Conservation (phyloP, 2,113 vertebrate genomes). For the Lichenostomus cassidix region DNA sequence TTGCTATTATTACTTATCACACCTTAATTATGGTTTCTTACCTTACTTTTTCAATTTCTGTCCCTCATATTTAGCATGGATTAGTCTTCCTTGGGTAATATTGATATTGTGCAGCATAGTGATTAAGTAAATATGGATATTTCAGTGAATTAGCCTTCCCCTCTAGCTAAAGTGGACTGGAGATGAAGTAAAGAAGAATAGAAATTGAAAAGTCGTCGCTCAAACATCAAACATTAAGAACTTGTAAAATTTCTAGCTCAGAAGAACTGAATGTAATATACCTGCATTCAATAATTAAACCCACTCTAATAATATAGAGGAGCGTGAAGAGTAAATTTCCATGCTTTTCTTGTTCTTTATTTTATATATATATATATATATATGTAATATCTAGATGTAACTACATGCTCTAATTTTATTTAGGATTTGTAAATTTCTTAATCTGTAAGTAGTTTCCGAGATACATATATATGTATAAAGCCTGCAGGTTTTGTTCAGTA, state of each 20-base stretch:
- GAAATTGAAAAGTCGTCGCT: not conserved
- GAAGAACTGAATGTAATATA: not conserved
- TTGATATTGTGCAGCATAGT: not conserved
- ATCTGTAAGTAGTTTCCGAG: not conserved
- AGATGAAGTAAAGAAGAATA: not conserved
- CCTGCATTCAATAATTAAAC: not conserved
- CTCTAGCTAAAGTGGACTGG: not conserved
- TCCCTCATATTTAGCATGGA: not conserved
- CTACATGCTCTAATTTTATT: not conserved
- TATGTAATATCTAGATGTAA: not conserved
- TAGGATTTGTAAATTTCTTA: not conserved
- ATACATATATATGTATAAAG: not conserved
- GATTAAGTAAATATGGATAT: not conserved
- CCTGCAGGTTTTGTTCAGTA: not conserved
- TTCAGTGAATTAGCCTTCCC: not conserved
- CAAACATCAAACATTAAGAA: not conserved
- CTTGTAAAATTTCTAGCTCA: not conserved
- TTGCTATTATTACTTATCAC: not conserved
- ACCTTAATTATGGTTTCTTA: not conserved
- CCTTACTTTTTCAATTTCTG: not conserved
- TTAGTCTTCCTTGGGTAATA: not conserved
- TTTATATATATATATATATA: not conserved
- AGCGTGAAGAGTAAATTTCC: not conserved
- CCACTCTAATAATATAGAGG: not conserved
- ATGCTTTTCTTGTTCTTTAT: not conserved